Conservation (phyloP, 2,797 vertebrate genomes). For the Poeciliopsis presidionis region DNA sequence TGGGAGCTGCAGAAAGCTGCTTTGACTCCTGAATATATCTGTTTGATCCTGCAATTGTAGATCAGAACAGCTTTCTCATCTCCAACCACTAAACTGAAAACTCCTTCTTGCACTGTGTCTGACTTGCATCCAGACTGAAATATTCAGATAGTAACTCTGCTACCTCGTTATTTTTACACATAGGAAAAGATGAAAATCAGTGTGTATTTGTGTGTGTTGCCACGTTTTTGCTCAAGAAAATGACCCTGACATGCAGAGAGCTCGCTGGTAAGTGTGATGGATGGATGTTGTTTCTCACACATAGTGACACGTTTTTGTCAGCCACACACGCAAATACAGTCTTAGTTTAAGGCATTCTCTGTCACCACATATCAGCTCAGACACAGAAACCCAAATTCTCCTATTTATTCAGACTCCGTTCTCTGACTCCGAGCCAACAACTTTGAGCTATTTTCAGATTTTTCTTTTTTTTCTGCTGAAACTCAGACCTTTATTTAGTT, state of each 20-base stretch:
- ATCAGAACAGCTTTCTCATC: neutral
- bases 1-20: neutral
- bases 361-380: slow-evolving; percentile 5
- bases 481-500: neutral
- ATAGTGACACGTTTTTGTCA: slow-evolving; percentile 27
- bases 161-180: neutral
- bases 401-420: slow-evolving; percentile 20
- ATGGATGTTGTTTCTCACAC: slow-evolving; percentile 56
- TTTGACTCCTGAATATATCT: neutral
- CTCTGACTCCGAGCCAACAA: slow-evolving; percentile 3
- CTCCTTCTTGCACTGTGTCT: neutral
- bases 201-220: slow-evolving; percentile 5
- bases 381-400: neutral
- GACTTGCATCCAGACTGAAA: neutral
- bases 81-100: neutral
- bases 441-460: neutral
- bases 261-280: slow-evolving; percentile 54
- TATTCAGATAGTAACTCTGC: slow-evolving; percentile 1
- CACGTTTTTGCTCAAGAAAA: slow-evolving; percentile 23
- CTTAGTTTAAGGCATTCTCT: slow-evolving; percentile 15
- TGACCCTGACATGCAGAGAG: slow-evolving; percentile 34
- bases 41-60: neutral
- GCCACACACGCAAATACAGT: slow-evolving; percentile 3
- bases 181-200: slow-evolving; percentile 1
- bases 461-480: too few species aligned